These are phyloP conservation scores for Hyla sarda DNA, from an alignment of 2,113 vertebrate species.

Conservation along the genomic window DNA sequence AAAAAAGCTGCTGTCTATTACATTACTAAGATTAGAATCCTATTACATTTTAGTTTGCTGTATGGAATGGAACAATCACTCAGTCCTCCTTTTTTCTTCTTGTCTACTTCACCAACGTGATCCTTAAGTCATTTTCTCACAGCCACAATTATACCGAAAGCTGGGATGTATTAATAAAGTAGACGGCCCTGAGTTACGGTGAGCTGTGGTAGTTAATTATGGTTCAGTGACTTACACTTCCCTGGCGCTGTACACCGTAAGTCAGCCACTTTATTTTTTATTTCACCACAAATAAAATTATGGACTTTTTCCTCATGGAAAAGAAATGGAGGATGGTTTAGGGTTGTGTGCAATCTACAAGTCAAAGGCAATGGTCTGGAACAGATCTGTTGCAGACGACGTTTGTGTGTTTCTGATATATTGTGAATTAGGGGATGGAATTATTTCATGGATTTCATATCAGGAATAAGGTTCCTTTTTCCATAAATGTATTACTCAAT, in stretches of 20 bases:
- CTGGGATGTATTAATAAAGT: conserved; percentile 54
- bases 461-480: neutral
- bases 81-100: conserved; percentile 39
- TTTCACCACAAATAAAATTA: conserved; percentile 57
- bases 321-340: conserved; percentile 25
- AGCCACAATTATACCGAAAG: conserved; percentile 31
- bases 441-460: conserved; percentile 6
- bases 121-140: conserved; percentile 49
- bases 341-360: conserved; percentile 27
- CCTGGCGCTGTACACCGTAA: conserved; percentile 52
- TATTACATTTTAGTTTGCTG: conserved; percentile 37
- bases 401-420: conserved; percentile 11
- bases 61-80: conserved; percentile 38
- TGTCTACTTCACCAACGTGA: conserved; percentile 41
- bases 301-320: conserved; percentile 37
- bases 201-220: conserved; percentile 56
- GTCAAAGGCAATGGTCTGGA: conserved; percentile 26
- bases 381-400: conserved; percentile 4
- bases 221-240: conserved; percentile 58
- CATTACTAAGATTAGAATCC: conserved; percentile 53
- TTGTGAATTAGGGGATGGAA: conserved; percentile 5
- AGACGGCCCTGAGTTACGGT: conserved; percentile 51
- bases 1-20: conserved; percentile 25
- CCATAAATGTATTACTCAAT: neutral
- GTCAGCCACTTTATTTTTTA: conserved; percentile 58